Conservation (phyloP, 2,797 vertebrate species). For the Halcyon leucocephala region DNA sequence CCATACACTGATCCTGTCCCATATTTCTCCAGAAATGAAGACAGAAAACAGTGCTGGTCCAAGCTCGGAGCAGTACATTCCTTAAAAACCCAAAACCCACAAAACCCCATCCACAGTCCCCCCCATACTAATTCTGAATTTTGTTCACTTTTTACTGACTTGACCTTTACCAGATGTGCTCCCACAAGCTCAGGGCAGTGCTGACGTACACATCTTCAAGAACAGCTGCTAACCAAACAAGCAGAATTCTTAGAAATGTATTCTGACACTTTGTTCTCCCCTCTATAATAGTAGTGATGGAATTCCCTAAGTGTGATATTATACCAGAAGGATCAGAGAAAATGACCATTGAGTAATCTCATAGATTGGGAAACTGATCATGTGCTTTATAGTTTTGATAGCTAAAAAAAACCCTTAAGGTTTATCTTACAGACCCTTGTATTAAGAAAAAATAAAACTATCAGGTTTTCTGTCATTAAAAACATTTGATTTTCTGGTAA, state of each 20-base stretch:
- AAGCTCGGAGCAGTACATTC: not conserved
- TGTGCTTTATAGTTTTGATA: not conserved
- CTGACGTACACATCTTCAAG: not conserved
- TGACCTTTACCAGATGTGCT: no score
- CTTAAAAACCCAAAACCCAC: not conserved
- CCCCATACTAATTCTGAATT: not conserved
- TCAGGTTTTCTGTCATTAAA: not conserved
- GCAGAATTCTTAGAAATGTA: not conserved
- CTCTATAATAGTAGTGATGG: no score
- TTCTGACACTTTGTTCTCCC: fast-evolving
- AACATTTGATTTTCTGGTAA: not conserved
- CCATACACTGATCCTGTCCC: not conserved
- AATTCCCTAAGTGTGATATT: not conserved
- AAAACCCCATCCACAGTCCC: not conserved
- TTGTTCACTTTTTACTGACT: not conserved
- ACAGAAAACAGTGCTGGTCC: not conserved
- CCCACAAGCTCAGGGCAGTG: no score
- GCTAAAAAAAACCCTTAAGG: not conserved
- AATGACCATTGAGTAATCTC: not conserved
- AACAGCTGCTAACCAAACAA: not conserved
- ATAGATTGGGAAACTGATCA: not conserved
- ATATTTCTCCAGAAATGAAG: not conserved
- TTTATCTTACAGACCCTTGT: not conserved
- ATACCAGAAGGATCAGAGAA: not conserved
- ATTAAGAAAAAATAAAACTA: not conserved